A percentile compares a stretch with the other conserved stretches of the same genome.
Conservation (phyloP, 2,113 vertebrate genomes). For the Menura novaehollandiae region DNA sequence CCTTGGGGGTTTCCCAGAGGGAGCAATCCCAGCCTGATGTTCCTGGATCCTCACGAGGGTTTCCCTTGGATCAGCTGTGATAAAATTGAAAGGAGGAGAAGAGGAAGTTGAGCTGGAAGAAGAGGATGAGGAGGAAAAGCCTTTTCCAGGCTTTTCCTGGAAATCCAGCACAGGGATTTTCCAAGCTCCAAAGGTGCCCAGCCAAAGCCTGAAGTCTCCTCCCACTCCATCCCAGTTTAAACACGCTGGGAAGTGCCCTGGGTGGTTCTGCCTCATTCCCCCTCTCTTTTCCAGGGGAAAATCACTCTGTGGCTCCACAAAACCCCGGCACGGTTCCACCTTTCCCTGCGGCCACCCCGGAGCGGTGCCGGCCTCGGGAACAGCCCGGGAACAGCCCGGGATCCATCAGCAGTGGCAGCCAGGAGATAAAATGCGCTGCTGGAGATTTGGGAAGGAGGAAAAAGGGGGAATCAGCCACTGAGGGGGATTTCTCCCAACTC, state of each 20-base stretch:
- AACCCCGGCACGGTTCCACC: not conserved
- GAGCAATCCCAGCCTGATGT: not conserved
- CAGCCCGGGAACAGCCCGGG: not conserved
- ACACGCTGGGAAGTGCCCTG: not conserved
- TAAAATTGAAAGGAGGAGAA: not conserved
- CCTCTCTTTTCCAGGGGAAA: not conserved
- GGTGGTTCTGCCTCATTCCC: not conserved
- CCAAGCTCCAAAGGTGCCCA: not conserved
- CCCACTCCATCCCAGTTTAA: not conserved
- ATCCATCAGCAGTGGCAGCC: not conserved
- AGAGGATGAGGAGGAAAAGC: not conserved
- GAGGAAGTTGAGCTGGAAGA: not conserved
- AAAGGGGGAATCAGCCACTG: not conserved
- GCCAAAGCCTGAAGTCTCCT: rapidly evolving
- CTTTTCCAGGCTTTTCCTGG: not conserved
- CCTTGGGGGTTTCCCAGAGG: not conserved
- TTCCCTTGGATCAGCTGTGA: not conserved
- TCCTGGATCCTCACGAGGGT: rapidly evolving
- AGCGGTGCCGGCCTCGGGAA: not conserved
- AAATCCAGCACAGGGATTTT: not conserved
- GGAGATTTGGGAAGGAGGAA: not conserved
- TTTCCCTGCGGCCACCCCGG: rapidly evolving
- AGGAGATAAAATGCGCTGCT: not conserved
- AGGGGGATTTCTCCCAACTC: not conserved
- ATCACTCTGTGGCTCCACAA: rapidly evolving